A percentile compares a stretch with the other conserved stretches of the same genome.
phyloP scores from a whole-genome alignment of 2,113 vertebrate genomes.

The Alectura lathami region DNA sequence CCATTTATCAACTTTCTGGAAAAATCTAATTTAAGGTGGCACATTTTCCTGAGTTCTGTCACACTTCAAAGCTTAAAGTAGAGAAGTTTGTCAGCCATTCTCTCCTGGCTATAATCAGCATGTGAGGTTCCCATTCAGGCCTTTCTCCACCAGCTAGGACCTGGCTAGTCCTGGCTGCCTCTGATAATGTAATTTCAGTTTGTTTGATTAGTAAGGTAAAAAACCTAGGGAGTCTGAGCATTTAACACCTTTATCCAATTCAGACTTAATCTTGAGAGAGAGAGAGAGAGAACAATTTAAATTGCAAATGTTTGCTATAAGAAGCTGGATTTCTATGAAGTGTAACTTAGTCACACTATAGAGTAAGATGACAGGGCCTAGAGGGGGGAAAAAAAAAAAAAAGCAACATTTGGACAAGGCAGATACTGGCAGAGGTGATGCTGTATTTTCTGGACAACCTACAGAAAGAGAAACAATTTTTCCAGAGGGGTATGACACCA shows the following conservation, averaged over 20 bases:
- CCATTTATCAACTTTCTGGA: constrained; percentile 64
- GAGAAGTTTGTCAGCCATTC: background rate
- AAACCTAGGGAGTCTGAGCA: background rate
- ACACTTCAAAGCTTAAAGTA: constrained; percentile 37
- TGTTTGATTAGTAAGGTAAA: background rate
- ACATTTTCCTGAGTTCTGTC: constrained; percentile 37
- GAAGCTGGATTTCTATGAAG: background rate
- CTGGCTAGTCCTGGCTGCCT: background rate
- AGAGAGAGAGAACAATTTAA: constrained; percentile 33
- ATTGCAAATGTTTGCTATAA: constrained; percentile 17
- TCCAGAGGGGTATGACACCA: background rate
- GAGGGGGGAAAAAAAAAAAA: background rate
- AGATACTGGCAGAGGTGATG: background rate
- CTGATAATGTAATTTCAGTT: constrained; percentile 29
- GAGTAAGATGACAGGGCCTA: background rate
- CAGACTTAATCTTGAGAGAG: background rate
- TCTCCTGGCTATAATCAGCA: background rate
- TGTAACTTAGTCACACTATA: background rate
- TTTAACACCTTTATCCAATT: constrained; percentile 30
- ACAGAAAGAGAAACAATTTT: background rate
- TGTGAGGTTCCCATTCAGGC: background rate
- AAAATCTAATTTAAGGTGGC: constrained; percentile 62
- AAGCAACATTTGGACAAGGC: background rate
- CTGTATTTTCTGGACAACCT: background rate
- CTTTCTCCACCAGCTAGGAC: background rate